Base-by-base conservation (phyloP, 2,113 vertebrate species). In the Serinus canaria region DNA sequence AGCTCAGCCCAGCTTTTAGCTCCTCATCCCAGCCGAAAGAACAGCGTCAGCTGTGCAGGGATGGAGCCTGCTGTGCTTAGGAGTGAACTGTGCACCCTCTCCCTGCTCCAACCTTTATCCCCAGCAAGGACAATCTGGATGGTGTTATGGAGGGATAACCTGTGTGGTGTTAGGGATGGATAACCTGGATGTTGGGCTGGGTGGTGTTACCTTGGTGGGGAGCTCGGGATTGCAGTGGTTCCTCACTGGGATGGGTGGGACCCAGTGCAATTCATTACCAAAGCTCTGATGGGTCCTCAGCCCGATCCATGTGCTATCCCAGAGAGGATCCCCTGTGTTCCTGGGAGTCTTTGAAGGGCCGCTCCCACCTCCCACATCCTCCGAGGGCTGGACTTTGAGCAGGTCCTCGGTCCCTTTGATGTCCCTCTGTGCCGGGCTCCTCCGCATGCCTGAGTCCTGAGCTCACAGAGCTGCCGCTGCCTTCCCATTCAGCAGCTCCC, bases 331-430 rank as follows among this genome's bases (percentile, higher is more conserved):
- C 49, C 4, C 6, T 13, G 6, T 2, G 28, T 25, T 77, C 58
- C 68, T 30, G 55, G 18, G 2, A 64, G 41, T 3, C 92, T 95
- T 90, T 87, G 94, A 89, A 82, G 63, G 3, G 50, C 87, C 16
- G 14, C 66, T 66, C 24, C 9, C 83, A 33, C 49, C 30, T 76
- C 73, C 75, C 84, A 53, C 81, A 44, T 75, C 55, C 76, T 91
- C 11, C 50, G 9, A 75, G 74, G 74, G 46, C 78, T 30, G 33
- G 60, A 72, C 95, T 90, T 67, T 16, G 91, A 81, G 73, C 94
- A 43, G 83, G 15, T 79, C 30, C 2, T 79, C 7, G 7, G 39
- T 74, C 67, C 91, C 92, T 95, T 95, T 95, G 94, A 96, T 89
- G 93, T 95, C 79, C 49, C 69, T 22, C 15, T 46, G 6, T 47